Evolutionary conservation across 2,113 vertebrate species (phyloP), one percentile per base, ranked within the genome.

Genomic region (Maccullochella peelii): DNA sequence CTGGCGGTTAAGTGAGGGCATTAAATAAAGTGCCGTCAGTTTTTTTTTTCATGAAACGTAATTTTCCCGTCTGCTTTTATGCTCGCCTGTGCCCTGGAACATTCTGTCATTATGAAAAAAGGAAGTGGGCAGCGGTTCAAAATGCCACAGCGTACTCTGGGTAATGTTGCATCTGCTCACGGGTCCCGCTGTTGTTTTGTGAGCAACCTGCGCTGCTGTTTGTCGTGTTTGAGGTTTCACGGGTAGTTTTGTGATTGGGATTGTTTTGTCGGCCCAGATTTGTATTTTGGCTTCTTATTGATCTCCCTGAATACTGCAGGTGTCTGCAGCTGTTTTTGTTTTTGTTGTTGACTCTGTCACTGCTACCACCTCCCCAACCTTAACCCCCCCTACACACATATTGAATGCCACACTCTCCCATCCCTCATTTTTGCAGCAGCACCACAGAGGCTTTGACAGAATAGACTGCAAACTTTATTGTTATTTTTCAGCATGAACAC

Each of bases 11-110:
- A 91, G 84, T 76, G 57, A 85, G 75, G 70, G 62, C 77, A 82
- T 90, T 86, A 86, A 89, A 88, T 73, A 88, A 86, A 89, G 63
- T 85, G 65, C 80, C 73, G 50, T 55, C 71, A n/a, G 1, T 75
- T 82, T 79, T 82, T 82, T 79, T 82, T 70, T 52, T 5, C 12
- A 36, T 80, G 76, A 79, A 74, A 79, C 74, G 57, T 80, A 79
- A 90, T 76, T 8, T 38, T 8, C 38, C 38, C 1, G 9, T 50
- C 30, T 77, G 83, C 80, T 68, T 75, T 69, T 49, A 78, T 70
- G 30, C 40, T 55, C 2, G 5, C 21, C 49, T 30, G 27, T 67
- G 57, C 20, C 67, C 73, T 36, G 27, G 20, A 82, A 83, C 40
- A 79, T 81, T 73, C 67, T 82, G 74, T 79, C 83, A 86, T 78